Percentiles rank a stretch among this genome's conserved stretches.
phyloP scores from a whole-genome alignment of 1,140 invertebrate species.

The Aphidius gifuensis region DNA sequence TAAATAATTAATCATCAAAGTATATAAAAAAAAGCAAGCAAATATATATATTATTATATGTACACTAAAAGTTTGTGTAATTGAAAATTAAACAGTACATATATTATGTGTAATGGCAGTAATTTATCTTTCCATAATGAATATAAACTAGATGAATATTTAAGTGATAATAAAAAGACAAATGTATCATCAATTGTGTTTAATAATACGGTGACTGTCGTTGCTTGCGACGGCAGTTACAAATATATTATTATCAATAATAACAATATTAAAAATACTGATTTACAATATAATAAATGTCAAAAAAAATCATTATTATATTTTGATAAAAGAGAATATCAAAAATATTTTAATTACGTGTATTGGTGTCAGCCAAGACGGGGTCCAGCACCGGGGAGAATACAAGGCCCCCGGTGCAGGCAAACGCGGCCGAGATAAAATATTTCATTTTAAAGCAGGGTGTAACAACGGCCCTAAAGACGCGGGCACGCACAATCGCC shows the following conservation, averaged over 20 bases:
- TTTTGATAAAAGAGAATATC: slow-evolving; percentile 9
- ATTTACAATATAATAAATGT: too few relatives aligned
- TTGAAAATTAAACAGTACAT: too few relatives aligned
- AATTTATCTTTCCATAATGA: too few relatives aligned
- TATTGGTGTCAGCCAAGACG: slow-evolving; percentile 44
- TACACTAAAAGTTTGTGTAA: too few relatives aligned
- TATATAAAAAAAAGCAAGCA: too few relatives aligned
- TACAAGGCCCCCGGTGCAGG: slow-evolving; percentile 53
- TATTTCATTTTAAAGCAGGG: slow-evolving; percentile 32
- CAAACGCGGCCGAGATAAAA: slow-evolving; percentile 36
- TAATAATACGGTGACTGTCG: slow-evolving; percentile 42
- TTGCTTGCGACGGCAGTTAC: slow-evolving; percentile 30
- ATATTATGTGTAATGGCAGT: too few relatives aligned
- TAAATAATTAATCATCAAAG: too few relatives aligned
- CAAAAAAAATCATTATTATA: not conserved
- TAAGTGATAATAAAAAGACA: not conserved
- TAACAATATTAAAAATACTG: not conserved
- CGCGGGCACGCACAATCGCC: slow-evolving; percentile 38
- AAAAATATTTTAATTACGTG: not conserved
- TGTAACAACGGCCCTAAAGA: slow-evolving; percentile 54
- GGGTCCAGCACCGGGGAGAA: slow-evolving; percentile 51
- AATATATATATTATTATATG: too few relatives aligned
- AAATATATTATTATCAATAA: slow-evolving; percentile 28
- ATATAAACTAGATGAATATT: too few relatives aligned
- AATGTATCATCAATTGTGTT: slow-evolving; percentile 15